These are phyloP conservation scores for Apocheima hispidaria DNA, from an alignment of 2,888 invertebrate species.

Conservation along the genomic window DNA sequence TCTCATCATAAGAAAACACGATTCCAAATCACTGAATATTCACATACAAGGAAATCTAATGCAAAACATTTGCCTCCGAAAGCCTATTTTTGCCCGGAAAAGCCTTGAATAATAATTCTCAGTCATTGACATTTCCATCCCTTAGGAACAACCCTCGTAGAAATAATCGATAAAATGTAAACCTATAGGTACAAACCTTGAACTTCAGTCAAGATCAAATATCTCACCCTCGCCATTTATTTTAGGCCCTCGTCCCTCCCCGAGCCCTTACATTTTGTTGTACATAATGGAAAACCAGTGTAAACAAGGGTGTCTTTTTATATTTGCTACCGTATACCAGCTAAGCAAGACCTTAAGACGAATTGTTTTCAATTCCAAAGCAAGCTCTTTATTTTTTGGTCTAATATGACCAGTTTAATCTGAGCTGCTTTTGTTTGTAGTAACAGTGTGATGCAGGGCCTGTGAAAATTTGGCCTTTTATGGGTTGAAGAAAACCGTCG, in stretches of 20 bases:
- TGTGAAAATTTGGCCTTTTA: neutral
- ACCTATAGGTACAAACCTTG: slow-evolving; percentile 34
- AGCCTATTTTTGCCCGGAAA: slow-evolving; percentile 6
- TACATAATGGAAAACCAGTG: slow-evolving; percentile 33
- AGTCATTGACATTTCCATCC: slow-evolving; percentile 18
- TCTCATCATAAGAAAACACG: neutral
- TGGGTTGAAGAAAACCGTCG: slow-evolving; percentile 16
- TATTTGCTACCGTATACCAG: slow-evolving; percentile 18
- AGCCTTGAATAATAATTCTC: slow-evolving; percentile 13
- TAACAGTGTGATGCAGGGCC: neutral
- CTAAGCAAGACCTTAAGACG: neutral
- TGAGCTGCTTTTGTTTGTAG: slow-evolving; percentile 7
- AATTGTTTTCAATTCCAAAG: neutral
- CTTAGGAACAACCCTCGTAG: slow-evolving; percentile 11
- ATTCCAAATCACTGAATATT: neutral
- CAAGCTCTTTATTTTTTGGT: slow-evolving; percentile 8
- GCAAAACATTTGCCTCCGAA: neutral
- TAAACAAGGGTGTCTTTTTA: slow-evolving; percentile 33
- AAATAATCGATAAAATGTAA: slow-evolving; percentile 29
- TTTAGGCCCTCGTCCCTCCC: slow-evolving; percentile 20
- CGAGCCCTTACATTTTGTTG: slow-evolving; percentile 22
- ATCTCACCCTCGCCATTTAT: slow-evolving; percentile 28
- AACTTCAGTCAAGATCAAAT: slow-evolving; percentile 33
- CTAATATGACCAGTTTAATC: slow-evolving; percentile 3
- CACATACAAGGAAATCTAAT: neutral